phyloP scores from a whole-genome alignment of 2,888 invertebrate species.

The Ryuthela nishihirai region DNA sequence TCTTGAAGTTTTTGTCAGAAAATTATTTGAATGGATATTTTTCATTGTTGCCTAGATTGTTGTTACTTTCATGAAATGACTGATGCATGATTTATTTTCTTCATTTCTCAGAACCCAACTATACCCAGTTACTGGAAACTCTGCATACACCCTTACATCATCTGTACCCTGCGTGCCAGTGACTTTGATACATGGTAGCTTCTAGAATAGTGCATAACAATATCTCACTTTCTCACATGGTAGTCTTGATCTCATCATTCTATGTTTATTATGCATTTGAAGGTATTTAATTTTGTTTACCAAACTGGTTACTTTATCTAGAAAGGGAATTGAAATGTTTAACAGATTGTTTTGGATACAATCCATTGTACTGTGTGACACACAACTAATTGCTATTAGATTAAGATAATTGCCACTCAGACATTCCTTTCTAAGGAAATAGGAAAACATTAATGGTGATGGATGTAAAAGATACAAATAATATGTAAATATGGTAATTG shows the following conservation, averaged over 20 bases:
- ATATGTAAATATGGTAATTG: too few species aligned
- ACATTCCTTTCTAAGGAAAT: too few species aligned
- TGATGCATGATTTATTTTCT: not conserved
- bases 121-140: slow-evolving; percentile 34
- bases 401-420: too few species aligned
- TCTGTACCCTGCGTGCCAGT: slow-evolving; percentile 6
- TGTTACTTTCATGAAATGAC: not conserved
- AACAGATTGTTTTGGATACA: too few species aligned
- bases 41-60: not conserved
- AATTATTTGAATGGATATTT: not conserved
- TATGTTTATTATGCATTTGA: not conserved
- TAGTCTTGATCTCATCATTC: slow-evolving; percentile 12
- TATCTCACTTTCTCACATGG: not conserved
- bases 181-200: too few species aligned
- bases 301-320: too few species aligned
- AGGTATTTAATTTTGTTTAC: too few species aligned
- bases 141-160: slow-evolving; percentile 34
- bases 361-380: too few species aligned
- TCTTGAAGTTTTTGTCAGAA: not conserved
- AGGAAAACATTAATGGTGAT: too few species aligned
- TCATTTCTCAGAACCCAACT: slow-evolving; percentile 35
- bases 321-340: too few species aligned
- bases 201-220: not conserved
- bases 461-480: too few species aligned
- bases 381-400: too few species aligned